Evolutionary conservation across 2,113 vertebrate species (phyloP), one percentile per base, ranked within the genome.

Genomic region (Neomonachus schauinslandi): DNA sequence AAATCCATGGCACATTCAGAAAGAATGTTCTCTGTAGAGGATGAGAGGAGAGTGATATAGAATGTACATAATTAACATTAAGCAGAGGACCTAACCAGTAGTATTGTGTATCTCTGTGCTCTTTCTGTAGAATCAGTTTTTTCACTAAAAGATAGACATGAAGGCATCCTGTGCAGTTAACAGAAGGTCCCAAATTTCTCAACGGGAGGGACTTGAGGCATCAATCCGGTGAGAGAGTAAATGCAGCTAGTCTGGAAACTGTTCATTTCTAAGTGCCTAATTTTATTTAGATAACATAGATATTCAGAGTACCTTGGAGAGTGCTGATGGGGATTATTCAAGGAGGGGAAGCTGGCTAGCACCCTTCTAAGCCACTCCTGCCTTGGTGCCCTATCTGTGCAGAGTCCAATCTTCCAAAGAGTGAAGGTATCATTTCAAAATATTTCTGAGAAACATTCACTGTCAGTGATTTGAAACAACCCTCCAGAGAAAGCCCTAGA

Each of bases 311-410:
- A 5, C 53, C 36, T 57, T 65, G 15, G 31, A 69, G n/a, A 53
- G 15, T 26, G 10, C 11, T 82, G 28, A 57, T 24, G 22, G 21
- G 22, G 2, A 71, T n/a, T 51, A 46, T 31, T 16, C 0, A 11
- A n/a, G 7, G 6, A 9, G 4, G 14, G 6, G 4, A 11, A 8
- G 24, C 33, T 88, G n/a, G 1, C 6, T 67, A 1, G 0, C 0
- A 9, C 9, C 4, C 16, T 61, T 74, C 31, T 24, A n/a, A 67
- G 8, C 36, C 21, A 72, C 13, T 42, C 18, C 3, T 72, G 8
- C 13, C 14, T 55, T 6, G 0, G 1, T 53, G 22, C 1, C 18
- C 9, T n/a, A 10, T 15, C 36, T 39, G 28, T 31, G 2, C 53
- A n/a, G 7, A 81, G 13, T 36, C 14, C 11, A 39, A 15, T n/a